Evolutionary conservation across 2,888 invertebrate genomes (phyloP), one percentile per base, ranked within the genome.

Genomic region (Boloria euphrosyne): DNA sequence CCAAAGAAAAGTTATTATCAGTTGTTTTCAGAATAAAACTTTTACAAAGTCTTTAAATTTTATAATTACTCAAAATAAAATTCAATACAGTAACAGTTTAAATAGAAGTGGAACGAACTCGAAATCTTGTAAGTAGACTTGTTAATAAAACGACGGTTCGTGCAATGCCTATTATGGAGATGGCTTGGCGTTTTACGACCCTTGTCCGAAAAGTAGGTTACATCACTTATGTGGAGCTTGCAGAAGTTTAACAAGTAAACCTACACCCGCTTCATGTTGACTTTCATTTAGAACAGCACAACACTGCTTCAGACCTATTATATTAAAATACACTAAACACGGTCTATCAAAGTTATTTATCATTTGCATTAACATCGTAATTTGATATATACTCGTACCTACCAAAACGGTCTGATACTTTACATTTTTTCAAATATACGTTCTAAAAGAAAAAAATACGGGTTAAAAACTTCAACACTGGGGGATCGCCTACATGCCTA

Each of bases 91-190:
- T 17, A 18, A 49, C 17, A 10, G 13, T n/a, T 49, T 38, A 6
- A 61, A 57, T 22, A 59, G 31, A 60, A 74, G 71, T 75, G 71
- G 77, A 73, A 78, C 77, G 76, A 83, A 81, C 82, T 83, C 75
- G 82, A 82, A 81, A 83, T 78, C 75, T 77, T 75, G 80, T 82
- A 83, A 84, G 82, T 82, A 75, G 80, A 80, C 79, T 83, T 80
- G 80, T 80, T 78, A 79, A 78, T 78, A 79, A 77, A 80, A 79
- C 75, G 78, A 80, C 80, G 80, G 78, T 78, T 87, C 87, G 85
- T 89, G 87, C 80, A 80, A 81, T 82, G 76, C 85, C 85, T 86
- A 86, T 85, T 89, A 87, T 72, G 85, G 87, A 77, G 75, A 78
- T 78, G 74, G 74, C 74, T 78, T 76, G 72, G 76, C 75, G 74